These are phyloP conservation scores for Leptopterna dolabrata DNA, from an alignment of 2,888 invertebrate species.

Conservation along the genomic window DNA sequence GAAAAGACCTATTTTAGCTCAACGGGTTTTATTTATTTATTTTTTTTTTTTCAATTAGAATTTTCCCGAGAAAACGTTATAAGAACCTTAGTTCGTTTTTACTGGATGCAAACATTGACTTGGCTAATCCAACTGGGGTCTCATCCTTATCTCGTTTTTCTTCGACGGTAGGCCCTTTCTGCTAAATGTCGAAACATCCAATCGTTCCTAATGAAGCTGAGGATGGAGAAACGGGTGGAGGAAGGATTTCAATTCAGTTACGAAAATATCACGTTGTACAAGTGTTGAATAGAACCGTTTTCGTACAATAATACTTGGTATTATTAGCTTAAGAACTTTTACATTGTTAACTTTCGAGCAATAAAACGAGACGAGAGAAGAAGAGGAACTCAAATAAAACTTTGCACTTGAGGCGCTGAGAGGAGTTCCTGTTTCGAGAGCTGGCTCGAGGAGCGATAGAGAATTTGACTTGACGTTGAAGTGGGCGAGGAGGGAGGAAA, in stretches of 20 bases:
- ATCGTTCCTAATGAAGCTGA: too few relatives aligned
- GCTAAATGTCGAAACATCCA: too few relatives aligned
- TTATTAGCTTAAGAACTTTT: constrained; percentile 37
- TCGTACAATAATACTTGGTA: constrained; percentile 16
- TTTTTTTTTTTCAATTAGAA: too few relatives aligned
- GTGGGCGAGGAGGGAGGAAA: neutral
- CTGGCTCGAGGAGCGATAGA: neutral
- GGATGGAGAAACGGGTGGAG: neutral
- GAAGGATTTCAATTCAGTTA: neutral
- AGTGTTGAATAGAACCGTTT: constrained; percentile 7
- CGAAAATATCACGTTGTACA: constrained; percentile 1
- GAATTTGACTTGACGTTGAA: neutral
- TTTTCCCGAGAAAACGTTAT: too few relatives aligned
- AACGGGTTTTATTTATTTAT: too few relatives aligned
- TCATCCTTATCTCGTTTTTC: too few relatives aligned
- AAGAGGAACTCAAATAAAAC: constrained; percentile 30
- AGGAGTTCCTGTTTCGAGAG: neutral
- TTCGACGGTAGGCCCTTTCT: too few relatives aligned
- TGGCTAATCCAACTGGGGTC: too few relatives aligned
- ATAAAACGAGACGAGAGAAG: constrained; percentile 13
- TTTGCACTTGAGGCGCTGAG: constrained; percentile 13
- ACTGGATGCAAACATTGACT: too few relatives aligned
- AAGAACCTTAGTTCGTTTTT: too few relatives aligned
- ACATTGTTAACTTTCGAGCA: constrained; percentile 24
- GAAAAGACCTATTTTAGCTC: too few relatives aligned